phyloP scores from a whole-genome alignment of 92 coral and sea anemone genomes.

The Epizoanthus rinbou region DNA sequence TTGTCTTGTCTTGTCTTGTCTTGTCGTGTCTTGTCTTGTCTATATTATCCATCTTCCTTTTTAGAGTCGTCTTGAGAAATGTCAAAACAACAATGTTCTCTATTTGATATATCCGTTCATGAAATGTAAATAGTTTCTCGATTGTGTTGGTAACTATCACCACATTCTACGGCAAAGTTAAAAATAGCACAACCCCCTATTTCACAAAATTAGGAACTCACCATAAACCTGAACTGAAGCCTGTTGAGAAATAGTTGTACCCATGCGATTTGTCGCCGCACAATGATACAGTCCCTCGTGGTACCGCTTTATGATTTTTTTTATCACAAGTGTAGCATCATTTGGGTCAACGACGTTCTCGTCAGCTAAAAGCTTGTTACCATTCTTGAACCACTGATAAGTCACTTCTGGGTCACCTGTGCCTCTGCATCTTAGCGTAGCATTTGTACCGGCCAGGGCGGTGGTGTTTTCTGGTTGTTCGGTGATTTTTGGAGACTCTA shows the following conservation, averaged over 20 bases:
- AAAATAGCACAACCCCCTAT: no score
- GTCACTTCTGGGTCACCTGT: conserved; percentile 76
- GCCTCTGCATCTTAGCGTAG: conserved; percentile 67
- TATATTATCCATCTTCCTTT: no score
- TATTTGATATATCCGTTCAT: no score
- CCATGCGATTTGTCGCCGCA: conserved; percentile 64
- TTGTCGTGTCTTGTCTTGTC: no score
- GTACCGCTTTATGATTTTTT: background rate
- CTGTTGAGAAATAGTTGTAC: conserved; percentile 50
- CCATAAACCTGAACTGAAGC: conserved; percentile 48
- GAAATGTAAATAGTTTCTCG: no score
- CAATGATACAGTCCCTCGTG: conserved; percentile 78
- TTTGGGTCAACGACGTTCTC: conserved; percentile 56
- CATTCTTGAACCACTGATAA: conserved; percentile 81
- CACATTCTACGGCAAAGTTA: no score
- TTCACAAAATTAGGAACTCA: background rate
- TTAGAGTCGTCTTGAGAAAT: no score
- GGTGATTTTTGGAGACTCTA: conserved; percentile 78
- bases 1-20: no score
- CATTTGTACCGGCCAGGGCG: conserved; percentile 57
- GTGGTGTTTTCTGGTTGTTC: conserved; percentile 80
- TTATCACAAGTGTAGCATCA: conserved; percentile 27
- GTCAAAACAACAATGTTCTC: no score
- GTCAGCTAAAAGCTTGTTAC: conserved; percentile 43
- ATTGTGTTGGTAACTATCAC: no score